phyloP scores from a whole-genome alignment of 2,888 invertebrate species.

The Hypomecis punctinalis region DNA sequence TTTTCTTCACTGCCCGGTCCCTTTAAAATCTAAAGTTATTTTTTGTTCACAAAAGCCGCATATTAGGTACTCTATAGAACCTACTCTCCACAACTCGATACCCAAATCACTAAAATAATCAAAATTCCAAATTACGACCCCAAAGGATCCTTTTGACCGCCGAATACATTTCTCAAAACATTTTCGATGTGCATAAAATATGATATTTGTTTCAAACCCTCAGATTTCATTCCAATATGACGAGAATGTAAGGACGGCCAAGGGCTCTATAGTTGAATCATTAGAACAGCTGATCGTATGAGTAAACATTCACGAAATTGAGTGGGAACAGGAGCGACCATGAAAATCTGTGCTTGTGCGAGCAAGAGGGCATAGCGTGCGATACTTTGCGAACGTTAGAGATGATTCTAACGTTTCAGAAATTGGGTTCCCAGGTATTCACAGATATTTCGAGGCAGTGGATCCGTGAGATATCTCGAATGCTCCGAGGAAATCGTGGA shows the following conservation, averaged over 20 bases:
- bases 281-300: too few species aligned
- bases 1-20: too few species aligned
- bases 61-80: too few species aligned
- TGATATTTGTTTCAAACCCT: constrained; percentile 17
- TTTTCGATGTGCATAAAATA: constrained; percentile 10
- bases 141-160: not conserved
- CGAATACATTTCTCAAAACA: constrained; percentile 8
- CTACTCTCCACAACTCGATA: not conserved
- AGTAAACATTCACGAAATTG: too few species aligned
- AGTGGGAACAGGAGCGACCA: too few species aligned
- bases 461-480: constrained; percentile 26
- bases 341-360: too few species aligned
- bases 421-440: not conserved
- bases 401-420: too few species aligned
- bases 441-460: constrained; percentile 7
- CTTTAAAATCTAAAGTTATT: too few species aligned
- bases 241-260: constrained; percentile 25
- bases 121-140: constrained; percentile 6
- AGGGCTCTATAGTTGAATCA: not conserved
- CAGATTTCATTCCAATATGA: constrained; percentile 33
- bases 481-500: constrained; percentile 8
- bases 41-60: too few species aligned
- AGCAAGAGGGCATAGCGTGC: too few species aligned
- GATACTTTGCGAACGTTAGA: too few species aligned
- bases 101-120: not conserved